phyloP scores from a whole-genome alignment of 2,113 vertebrate species.

The Calidris pygmaea region DNA sequence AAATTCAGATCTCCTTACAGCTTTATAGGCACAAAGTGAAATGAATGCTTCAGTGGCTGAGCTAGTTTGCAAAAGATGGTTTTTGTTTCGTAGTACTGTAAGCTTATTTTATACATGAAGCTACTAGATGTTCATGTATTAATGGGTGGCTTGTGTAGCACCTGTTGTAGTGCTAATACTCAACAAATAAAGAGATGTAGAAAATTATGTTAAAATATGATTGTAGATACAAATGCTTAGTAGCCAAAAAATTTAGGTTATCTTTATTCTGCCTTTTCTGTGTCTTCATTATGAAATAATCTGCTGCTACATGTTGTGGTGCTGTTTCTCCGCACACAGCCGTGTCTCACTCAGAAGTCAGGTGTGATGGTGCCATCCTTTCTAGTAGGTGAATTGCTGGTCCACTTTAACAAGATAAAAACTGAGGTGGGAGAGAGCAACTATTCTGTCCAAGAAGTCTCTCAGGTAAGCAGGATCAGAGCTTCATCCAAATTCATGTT shows the following conservation, averaged over 20 bases:
- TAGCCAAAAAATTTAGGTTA: background rate
- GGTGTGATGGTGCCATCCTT: background rate
- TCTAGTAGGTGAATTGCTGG: background rate
- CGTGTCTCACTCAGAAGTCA: background rate
- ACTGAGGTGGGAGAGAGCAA: background rate
- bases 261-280: background rate
- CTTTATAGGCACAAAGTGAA: background rate
- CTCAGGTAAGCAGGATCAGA: background rate
- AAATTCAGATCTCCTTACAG: background rate
- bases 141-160: background rate
- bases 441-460: background rate
- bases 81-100: background rate
- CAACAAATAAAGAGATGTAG: background rate
- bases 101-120: background rate
- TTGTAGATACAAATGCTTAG: background rate
- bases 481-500: background rate
- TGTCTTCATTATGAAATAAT: background rate
- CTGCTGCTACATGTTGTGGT: background rate
- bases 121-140: background rate
- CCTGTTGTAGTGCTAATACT: background rate
- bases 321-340: fast-evolving
- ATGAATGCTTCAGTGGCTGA: background rate
- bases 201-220: background rate
- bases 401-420: background rate
- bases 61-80: background rate